phyloP scores from a whole-genome alignment of 1,140 invertebrate genomes.

The Nylanderia fulva region DNA sequence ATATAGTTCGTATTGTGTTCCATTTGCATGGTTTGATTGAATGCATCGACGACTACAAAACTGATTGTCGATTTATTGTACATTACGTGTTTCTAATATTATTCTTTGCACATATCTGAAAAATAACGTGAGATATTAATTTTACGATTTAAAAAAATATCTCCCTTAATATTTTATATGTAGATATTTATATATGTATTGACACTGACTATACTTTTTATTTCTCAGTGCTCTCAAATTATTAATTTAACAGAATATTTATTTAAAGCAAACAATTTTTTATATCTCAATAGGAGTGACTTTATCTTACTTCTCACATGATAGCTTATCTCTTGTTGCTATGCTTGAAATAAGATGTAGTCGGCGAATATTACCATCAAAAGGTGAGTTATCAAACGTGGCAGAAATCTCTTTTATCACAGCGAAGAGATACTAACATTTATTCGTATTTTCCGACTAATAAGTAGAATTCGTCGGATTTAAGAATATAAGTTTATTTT shows the following conservation, averaged over 20 bases:
- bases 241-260: neutral
- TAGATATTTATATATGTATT: neutral
- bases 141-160: neutral
- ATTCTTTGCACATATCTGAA: neutral
- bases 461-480: neutral
- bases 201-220: neutral
- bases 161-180: neutral
- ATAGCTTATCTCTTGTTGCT: neutral
- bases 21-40: neutral
- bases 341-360: neutral
- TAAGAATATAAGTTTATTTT: conserved; percentile 30
- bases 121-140: neutral
- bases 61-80: conserved; percentile 4
- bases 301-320: neutral
- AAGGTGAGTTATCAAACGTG: neutral
- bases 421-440: neutral
- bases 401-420: neutral
- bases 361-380: neutral
- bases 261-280: neutral
- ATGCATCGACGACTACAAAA: conserved; percentile 6
- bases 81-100: neutral
- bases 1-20: conserved; percentile 27
- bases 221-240: neutral
- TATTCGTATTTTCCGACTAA: neutral
- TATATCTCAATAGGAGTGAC: neutral